phyloP scores from a whole-genome alignment of 2,888 invertebrate genomes.

The Patella pellucida region DNA sequence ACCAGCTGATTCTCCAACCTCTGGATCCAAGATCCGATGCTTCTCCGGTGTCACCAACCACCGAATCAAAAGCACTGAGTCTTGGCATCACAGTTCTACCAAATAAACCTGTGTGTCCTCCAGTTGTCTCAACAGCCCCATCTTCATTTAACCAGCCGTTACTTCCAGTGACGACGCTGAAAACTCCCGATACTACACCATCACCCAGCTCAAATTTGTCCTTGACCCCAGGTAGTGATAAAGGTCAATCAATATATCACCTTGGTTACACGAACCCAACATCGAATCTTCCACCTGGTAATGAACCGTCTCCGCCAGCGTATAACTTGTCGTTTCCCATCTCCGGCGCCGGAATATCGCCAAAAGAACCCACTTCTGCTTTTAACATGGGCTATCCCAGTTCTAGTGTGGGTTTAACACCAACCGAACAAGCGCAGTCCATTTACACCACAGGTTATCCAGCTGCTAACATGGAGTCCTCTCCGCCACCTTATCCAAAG shows the following conservation, averaged over 20 bases:
- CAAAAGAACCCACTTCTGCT: background rate
- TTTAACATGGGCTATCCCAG: background rate
- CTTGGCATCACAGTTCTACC: background rate
- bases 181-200: constrained; percentile 7
- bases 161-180: constrained; percentile 2
- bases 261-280: background rate
- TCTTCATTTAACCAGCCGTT: constrained; percentile 5
- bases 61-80: background rate
- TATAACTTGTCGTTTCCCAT: background rate
- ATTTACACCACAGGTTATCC: background rate
- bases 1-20: constrained; percentile 46
- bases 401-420: background rate
- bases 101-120: constrained; percentile 9
- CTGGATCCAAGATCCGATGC: background rate
- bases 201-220: background rate
- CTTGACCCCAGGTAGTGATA: background rate
- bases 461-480: background rate
- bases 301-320: background rate
- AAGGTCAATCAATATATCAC: background rate
- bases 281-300: background rate
- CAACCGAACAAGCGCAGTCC: background rate
- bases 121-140: background rate
- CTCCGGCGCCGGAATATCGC: background rate
- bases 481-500: background rate
- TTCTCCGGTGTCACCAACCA: background rate